These are phyloP conservation scores for Dendrocopos noguchii DNA, from an alignment of 2,113 vertebrate genomes.

Conservation along the genomic window DNA sequence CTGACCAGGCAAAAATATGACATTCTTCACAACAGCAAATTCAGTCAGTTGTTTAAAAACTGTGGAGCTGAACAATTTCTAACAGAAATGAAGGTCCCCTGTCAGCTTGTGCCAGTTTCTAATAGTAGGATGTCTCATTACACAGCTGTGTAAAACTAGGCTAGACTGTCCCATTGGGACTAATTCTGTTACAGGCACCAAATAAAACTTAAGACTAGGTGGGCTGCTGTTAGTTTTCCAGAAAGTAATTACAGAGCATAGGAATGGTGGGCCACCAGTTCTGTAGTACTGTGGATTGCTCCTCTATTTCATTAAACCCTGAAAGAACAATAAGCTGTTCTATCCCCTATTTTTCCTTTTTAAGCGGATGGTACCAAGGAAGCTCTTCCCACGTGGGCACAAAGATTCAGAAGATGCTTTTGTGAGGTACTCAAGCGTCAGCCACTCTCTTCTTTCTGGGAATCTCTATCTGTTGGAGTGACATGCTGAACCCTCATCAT, in stretches of 20 bases:
- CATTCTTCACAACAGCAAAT: background rate
- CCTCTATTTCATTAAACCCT: background rate
- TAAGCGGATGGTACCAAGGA: background rate
- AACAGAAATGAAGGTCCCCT: background rate
- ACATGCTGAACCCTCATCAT: background rate
- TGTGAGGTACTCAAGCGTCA: background rate
- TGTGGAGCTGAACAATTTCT: background rate
- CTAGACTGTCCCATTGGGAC: background rate
- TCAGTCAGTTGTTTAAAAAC: background rate
- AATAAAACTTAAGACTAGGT: background rate
- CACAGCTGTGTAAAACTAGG: background rate
- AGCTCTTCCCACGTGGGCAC: background rate
- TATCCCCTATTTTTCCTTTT: background rate
- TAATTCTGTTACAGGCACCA: background rate
- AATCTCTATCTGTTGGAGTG: background rate
- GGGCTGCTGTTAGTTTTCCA: background rate
- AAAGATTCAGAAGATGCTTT: background rate
- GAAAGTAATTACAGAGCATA: background rate
- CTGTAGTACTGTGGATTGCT: background rate
- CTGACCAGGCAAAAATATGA: background rate
- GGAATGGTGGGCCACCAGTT: background rate
- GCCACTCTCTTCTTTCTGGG: background rate
- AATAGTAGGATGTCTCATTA: background rate
- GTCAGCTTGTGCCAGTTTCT: background rate
- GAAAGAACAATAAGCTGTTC: background rate